Conservation (phyloP, 2,797 vertebrate species). For the Echeneis naucrates region DNA sequence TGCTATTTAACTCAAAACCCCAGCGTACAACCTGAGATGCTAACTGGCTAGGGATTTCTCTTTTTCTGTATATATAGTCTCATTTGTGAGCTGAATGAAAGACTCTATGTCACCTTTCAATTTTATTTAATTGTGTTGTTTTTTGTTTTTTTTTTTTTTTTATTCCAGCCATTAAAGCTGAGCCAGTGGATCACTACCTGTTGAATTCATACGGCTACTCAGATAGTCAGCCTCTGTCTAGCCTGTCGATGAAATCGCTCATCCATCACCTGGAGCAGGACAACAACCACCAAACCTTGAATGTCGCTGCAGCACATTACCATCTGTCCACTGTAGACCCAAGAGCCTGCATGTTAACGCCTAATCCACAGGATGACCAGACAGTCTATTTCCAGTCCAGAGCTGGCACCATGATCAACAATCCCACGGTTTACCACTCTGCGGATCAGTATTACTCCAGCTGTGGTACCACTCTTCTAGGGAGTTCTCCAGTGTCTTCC, state of each 20-base stretch:
- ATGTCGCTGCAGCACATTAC: conserved; percentile 79
- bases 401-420: conserved; percentile 80
- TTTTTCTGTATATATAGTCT: neutral
- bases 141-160: conserved; percentile 68
- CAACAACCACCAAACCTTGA: conserved; percentile 57
- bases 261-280: conserved; percentile 84
- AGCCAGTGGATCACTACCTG: conserved; percentile 92
- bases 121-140: conserved; percentile 33
- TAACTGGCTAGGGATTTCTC: neutral
- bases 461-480: conserved; percentile 60
- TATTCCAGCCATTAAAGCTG: conserved; percentile 93
- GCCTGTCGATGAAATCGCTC: conserved; percentile 86
- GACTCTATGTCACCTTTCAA: neutral
- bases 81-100: conserved; percentile 2
- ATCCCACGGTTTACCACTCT: conserved; percentile 86
- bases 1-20: neutral
- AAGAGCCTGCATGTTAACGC: conserved; percentile 82
- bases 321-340: conserved; percentile 83
- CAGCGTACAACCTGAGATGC: neutral
- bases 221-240: conserved; percentile 81
- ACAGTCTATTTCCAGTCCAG: conserved; percentile 85
- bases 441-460: conserved; percentile 62
- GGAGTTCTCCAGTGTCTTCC: conserved; percentile 30
- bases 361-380: conserved; percentile 80
- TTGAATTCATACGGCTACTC: conserved; percentile 84